A percentile compares a stretch with the other conserved stretches of the same genome.
These are phyloP conservation scores for Hylaeus anthracinus DNA, from an alignment of 1,140 invertebrate species.

Conservation along the genomic window DNA sequence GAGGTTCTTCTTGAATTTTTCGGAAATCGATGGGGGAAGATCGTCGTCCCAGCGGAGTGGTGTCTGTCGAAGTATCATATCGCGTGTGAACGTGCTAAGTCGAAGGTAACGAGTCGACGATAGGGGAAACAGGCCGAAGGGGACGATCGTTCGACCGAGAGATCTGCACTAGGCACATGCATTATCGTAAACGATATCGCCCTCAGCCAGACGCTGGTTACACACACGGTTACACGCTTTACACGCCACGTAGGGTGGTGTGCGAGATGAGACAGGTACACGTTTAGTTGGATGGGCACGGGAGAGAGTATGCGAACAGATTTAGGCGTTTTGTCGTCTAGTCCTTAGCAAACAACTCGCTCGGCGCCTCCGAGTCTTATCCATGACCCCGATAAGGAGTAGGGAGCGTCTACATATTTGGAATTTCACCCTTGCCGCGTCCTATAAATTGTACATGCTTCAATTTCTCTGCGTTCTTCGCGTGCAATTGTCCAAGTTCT, in stretches of 20 bases:
- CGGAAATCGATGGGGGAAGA: slow-evolving; percentile 37
- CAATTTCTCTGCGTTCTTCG: neutral
- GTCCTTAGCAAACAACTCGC: slow-evolving; percentile 49
- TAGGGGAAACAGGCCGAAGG: slow-evolving; percentile 42
- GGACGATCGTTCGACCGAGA: slow-evolving; percentile 61
- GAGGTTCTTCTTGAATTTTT: slow-evolving; percentile 48
- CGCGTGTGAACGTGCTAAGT: slow-evolving; percentile 60
- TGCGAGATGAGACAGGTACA: slow-evolving; percentile 25
- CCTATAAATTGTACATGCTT: no score
- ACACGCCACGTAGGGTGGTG: slow-evolving; percentile 1
- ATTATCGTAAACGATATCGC: slow-evolving; percentile 66
- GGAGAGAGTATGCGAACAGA: slow-evolving; percentile 27
- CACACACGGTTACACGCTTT: slow-evolving; percentile 10
- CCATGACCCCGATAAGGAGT: slow-evolving; percentile 17
- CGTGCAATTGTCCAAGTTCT: neutral
- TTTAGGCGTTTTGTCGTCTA: slow-evolving; percentile 51
- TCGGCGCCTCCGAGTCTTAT: slow-evolving; percentile 35
- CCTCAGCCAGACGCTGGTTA: slow-evolving; percentile 50
- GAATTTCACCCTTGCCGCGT: slow-evolving; percentile 10
- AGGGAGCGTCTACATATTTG: slow-evolving; percentile 33
- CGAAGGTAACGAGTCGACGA: slow-evolving; percentile 58
- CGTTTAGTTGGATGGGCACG: slow-evolving; percentile 7
- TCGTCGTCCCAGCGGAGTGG: slow-evolving; percentile 9
- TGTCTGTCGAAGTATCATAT: slow-evolving; percentile 41
- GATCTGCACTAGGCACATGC: slow-evolving; percentile 64